Conservation (phyloP, 2,888 invertebrate genomes). For the Aphodius granarius region DNA sequence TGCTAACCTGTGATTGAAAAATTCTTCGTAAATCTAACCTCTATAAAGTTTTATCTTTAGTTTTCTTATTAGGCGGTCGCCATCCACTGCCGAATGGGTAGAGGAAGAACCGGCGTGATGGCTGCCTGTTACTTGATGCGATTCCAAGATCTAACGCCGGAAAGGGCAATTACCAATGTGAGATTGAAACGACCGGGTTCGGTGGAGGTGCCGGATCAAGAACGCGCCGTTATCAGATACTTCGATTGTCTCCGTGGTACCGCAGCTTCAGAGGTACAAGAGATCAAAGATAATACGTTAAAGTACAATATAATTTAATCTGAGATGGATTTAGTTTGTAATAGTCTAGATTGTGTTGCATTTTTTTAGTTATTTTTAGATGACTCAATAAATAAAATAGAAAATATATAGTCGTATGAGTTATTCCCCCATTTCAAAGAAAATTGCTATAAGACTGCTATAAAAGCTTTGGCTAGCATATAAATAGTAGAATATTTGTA, state of each 20-base stretch:
- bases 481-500: no score
- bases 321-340: not conserved
- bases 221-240: constrained; percentile 61
- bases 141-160: constrained; percentile 63
- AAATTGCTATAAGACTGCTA: no score
- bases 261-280: constrained; percentile 49
- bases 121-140: constrained; percentile 72
- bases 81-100: constrained; percentile 71
- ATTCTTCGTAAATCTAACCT: no score
- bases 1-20: no score
- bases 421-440: no score
- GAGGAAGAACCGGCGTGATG: constrained; percentile 73
- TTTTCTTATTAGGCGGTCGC: constrained; percentile 61
- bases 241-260: constrained; percentile 59
- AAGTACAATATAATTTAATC: not conserved
- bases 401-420: no score
- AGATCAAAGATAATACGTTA: constrained; percentile 46
- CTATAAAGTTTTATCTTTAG: not conserved
- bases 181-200: constrained; percentile 65
- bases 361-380: not conserved
- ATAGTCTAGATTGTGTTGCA: not conserved
- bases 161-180: constrained; percentile 63
- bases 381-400: no score
- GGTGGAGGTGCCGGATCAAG: constrained; percentile 65
- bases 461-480: no score